phyloP scores from a whole-genome alignment of 2,797 vertebrate genomes.

The Podarcis lilfordi region DNA sequence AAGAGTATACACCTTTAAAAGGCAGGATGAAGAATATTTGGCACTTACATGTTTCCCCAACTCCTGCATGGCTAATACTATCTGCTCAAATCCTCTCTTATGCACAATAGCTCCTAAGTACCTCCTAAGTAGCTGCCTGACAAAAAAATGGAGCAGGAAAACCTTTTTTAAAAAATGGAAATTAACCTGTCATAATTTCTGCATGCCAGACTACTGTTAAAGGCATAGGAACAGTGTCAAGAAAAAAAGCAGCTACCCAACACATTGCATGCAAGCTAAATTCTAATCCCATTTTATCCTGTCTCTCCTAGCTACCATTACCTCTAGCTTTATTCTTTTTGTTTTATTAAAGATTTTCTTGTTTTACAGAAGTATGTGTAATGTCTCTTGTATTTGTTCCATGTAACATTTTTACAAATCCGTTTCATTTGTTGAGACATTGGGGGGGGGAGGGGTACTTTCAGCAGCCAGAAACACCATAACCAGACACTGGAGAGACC shows the following conservation, averaged over 20 bases:
- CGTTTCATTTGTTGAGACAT: too few relatives aligned
- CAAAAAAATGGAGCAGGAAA: not conserved
- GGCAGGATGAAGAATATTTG: too few relatives aligned
- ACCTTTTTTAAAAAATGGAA: not conserved
- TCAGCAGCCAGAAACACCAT: too few relatives aligned
- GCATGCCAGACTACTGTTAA: not conserved
- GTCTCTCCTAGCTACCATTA: not conserved
- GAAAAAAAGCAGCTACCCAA: not conserved
- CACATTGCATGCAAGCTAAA: not conserved
- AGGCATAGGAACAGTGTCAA: not conserved
- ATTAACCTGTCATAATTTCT: not conserved
- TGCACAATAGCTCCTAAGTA: not conserved
- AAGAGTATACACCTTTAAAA: too few relatives aligned
- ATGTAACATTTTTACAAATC: too few relatives aligned
- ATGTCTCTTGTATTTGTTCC: too few relatives aligned
- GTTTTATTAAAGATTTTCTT: too few relatives aligned
- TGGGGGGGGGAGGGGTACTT: too few relatives aligned
- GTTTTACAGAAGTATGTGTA: too few relatives aligned
- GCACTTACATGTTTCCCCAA: not conserved
- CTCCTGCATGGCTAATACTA: not conserved
- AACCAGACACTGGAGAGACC: too few relatives aligned
- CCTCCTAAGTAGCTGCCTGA: not conserved
- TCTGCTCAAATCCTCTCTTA: not conserved
- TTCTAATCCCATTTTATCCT: not conserved
- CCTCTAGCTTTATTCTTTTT: not conserved